These are phyloP conservation scores for Sebastolobus alascanus DNA, from an alignment of 2,797 vertebrate species.

Conservation along the genomic window DNA sequence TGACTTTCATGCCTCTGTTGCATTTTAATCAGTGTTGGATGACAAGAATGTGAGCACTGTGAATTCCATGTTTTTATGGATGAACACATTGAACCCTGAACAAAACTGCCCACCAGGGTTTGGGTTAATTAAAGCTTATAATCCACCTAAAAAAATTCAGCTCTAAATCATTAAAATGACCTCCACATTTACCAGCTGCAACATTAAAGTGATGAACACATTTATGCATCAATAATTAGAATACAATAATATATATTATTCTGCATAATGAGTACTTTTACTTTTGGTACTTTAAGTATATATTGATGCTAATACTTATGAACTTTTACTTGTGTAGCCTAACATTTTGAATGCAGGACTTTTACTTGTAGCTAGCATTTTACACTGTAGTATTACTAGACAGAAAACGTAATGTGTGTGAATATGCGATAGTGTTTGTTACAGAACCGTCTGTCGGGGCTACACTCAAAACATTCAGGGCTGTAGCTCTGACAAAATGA, in stretches of 20 bases:
- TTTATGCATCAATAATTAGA: not conserved
- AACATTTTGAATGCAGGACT: too few relatives aligned
- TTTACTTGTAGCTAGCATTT: too few relatives aligned
- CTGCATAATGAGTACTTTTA: not conserved
- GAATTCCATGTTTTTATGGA: not conserved
- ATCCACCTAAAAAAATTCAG: not conserved
- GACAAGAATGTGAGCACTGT: constrained; percentile 10
- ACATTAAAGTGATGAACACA: too few relatives aligned
- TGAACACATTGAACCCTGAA: constrained; percentile 18
- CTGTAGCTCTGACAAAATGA: too few relatives aligned
- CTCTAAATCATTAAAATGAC: not conserved
- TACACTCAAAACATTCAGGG: too few relatives aligned
- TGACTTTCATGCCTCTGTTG: constrained; percentile 4
- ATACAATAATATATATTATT: not conserved
- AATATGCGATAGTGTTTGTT: too few relatives aligned
- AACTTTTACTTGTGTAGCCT: too few relatives aligned
- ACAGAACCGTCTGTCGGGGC: too few relatives aligned
- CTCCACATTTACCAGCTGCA: not conserved
- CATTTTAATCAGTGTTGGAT: constrained; percentile 23
- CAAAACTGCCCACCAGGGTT: not conserved
- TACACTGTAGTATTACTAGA: too few relatives aligned
- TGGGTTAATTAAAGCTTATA: constrained; percentile 23
- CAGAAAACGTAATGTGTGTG: too few relatives aligned
- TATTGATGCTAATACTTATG: not conserved
- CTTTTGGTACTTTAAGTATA: not conserved